Conservation (phyloP, 2,113 vertebrate genomes). For the Archocentrus centrarchus region DNA sequence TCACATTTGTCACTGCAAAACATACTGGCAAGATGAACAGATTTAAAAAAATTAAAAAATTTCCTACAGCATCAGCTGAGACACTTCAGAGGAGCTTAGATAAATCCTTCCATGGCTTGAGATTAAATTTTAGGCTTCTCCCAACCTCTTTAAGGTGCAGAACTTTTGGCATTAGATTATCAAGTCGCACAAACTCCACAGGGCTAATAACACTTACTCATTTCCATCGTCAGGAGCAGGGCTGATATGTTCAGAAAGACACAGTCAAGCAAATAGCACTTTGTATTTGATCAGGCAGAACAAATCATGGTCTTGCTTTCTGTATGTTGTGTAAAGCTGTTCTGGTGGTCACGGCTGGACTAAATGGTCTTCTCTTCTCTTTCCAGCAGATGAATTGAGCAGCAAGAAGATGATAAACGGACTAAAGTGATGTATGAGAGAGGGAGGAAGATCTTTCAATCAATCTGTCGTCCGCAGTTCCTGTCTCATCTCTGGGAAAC, state of each 20-base stretch:
- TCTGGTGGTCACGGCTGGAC: slow-evolving; percentile 28
- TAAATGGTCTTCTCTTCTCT: slow-evolving; percentile 42
- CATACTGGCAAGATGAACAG: neutral
- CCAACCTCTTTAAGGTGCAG: neutral
- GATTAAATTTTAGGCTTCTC: slow-evolving; percentile 29
- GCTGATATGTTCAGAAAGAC: neutral
- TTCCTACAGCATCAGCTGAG: neutral
- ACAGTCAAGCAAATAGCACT: slow-evolving; percentile 23
- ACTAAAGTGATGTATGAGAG: slow-evolving; percentile 58
- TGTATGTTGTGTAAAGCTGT: slow-evolving; percentile 5
- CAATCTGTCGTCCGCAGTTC: slow-evolving; percentile 77
- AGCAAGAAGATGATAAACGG: slow-evolving; percentile 58
- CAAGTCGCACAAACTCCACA: slow-evolving; percentile 14
- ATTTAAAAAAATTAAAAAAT: neutral
- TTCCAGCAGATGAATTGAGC: slow-evolving; percentile 37
- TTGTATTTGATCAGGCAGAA: neutral
- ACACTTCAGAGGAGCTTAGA: slow-evolving; percentile 19
- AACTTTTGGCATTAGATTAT: slow-evolving; percentile 45
- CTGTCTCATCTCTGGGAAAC: slow-evolving; percentile 57
- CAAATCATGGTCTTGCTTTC: neutral
- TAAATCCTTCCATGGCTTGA: slow-evolving; percentile 30
- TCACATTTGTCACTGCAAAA: neutral
- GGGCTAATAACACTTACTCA: neutral
- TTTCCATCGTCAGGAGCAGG: neutral
- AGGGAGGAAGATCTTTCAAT: slow-evolving; percentile 67